These are phyloP conservation scores for Axis porcinus DNA, from an alignment of 2,113 vertebrate genomes.

Conservation along the genomic window DNA sequence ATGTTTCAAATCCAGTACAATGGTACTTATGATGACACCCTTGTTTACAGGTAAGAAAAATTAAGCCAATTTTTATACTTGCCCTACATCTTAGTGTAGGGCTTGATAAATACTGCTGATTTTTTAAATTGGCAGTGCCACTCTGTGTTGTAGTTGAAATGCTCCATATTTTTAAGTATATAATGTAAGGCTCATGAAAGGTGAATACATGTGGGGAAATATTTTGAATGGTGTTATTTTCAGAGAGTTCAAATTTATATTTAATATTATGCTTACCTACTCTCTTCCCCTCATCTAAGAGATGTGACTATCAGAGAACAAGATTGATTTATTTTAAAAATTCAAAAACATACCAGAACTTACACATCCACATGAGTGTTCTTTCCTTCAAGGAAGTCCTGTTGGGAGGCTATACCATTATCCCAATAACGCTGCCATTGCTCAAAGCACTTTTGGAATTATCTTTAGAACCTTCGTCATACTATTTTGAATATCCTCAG, in stretches of 20 bases:
- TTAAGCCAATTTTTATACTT: neutral
- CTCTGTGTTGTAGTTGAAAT: neutral
- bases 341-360: conserved; percentile 76
- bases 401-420: conserved; percentile 67
- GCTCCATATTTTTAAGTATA: neutral
- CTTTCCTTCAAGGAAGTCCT: conserved; percentile 75
- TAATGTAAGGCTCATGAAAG: neutral
- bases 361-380: conserved; percentile 68
- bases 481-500: conserved; percentile 74
- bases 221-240: conserved; percentile 42
- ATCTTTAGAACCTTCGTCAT: conserved; percentile 72
- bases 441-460: conserved; percentile 74
- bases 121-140: neutral
- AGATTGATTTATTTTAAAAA: conserved; percentile 53
- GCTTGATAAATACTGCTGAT: neutral
- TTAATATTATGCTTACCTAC: conserved; percentile 59
- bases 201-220: conserved; percentile 39
- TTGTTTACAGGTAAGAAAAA: conserved; percentile 96
- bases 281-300: conserved; percentile 38
- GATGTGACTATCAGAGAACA: conserved; percentile 68
- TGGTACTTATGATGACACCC: conserved; percentile 97
- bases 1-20: conserved; percentile 99
- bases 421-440: conserved; percentile 70
- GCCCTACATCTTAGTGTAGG: neutral
- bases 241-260: conserved; percentile 48